Evolutionary conservation across 2,797 vertebrate species (phyloP).

Genomic region (Denticeps clupeoides): DNA sequence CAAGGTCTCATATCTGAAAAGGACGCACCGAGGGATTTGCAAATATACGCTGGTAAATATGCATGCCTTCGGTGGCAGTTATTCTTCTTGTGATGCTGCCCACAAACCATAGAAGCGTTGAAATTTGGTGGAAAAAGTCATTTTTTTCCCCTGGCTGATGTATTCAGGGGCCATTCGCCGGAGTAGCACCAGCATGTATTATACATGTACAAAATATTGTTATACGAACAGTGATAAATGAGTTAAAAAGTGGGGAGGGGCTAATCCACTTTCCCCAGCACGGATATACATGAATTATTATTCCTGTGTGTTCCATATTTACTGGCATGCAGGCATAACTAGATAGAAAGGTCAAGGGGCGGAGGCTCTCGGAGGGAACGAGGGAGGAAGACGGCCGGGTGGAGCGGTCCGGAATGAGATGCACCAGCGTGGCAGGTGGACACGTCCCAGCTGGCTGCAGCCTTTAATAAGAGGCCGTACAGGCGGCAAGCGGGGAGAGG

Average conservation of each 20-base stretch:
- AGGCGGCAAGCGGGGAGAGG: background rate
- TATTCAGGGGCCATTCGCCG: background rate
- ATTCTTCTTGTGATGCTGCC: slow-evolving; percentile 34
- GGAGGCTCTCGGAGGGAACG: too few relatives aligned
- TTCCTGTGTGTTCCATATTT: too few relatives aligned
- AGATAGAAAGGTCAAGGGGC: too few relatives aligned
- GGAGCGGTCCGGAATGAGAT: slow-evolving; percentile 6
- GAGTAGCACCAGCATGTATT: background rate
- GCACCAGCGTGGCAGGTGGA: slow-evolving; percentile 6
- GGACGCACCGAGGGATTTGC: slow-evolving; percentile 56
- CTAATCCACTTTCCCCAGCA: too few relatives aligned
- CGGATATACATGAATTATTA: too few relatives aligned
- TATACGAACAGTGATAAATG: too few relatives aligned
- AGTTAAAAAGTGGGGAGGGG: too few relatives aligned
- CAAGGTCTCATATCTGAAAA: slow-evolving; percentile 45
- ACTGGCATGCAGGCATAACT: too few relatives aligned
- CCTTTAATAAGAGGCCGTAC: slow-evolving; percentile 15
- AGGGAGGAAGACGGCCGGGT: slow-evolving; percentile 9
- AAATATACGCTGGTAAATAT: slow-evolving; percentile 55
- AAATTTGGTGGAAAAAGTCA: slow-evolving; percentile 3
- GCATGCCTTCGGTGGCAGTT: slow-evolving; percentile 41
- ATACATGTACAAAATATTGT: too few relatives aligned
- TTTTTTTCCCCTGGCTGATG: background rate
- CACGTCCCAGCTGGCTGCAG: slow-evolving; percentile 8
- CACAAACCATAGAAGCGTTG: slow-evolving; percentile 29